Conservation (phyloP, 2,797 vertebrate species). For the Schizopygopsis pylzovi region DNA sequence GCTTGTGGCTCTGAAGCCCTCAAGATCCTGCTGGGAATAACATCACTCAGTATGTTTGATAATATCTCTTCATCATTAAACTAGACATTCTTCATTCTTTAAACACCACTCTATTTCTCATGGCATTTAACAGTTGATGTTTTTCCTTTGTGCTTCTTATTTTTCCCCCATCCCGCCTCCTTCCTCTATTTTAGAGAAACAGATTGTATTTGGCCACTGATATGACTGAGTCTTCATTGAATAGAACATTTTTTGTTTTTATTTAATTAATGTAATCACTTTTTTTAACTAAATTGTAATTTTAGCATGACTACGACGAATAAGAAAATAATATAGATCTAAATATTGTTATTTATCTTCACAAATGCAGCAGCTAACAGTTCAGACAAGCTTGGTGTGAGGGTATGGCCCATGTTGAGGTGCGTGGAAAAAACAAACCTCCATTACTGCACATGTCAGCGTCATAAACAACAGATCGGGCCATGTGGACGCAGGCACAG, state of each 20-base stretch:
- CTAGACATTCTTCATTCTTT: conserved; percentile 47
- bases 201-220: not conserved
- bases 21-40: conserved; percentile 71
- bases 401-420: conserved; percentile 35
- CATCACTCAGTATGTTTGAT: conserved; percentile 73
- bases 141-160: not conserved
- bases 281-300: not conserved
- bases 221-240: not conserved
- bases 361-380: conserved; percentile 6
- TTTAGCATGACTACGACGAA: not conserved
- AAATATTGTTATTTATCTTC: conserved; percentile 5
- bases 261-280: not conserved
- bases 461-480: conserved; percentile 82
- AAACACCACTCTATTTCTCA: conserved; percentile 35
- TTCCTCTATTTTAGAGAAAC: not conserved
- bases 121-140: conserved; percentile 2
- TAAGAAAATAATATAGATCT: not conserved
- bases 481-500: conserved; percentile 76
- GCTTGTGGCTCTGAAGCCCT: conserved; percentile 72
- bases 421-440: conserved; percentile 70
- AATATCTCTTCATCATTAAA: conserved; percentile 65
- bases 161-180: not conserved
- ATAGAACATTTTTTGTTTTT: not conserved
- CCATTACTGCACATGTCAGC: conserved; percentile 83
- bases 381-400: conserved; percentile 24